These are phyloP conservation scores for Pseudomyrmex pallidus DNA, from an alignment of 1,140 invertebrate genomes.

Conservation along the genomic window DNA sequence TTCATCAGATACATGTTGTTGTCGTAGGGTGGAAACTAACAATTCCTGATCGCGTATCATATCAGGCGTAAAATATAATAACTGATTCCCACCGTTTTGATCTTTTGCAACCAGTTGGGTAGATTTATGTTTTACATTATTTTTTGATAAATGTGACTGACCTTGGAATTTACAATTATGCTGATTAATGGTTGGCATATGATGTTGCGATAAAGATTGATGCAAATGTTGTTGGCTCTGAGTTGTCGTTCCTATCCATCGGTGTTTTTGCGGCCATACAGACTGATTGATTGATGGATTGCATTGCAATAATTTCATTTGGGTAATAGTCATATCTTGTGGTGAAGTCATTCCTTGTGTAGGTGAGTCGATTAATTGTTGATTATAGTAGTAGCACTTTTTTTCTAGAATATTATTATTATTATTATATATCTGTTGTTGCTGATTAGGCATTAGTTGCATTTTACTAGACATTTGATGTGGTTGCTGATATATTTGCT, in stretches of 20 bases:
- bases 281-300: background rate
- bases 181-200: background rate
- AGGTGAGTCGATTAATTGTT: background rate
- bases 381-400: background rate
- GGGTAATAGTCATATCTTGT: constrained; percentile 48
- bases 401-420: background rate
- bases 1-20: constrained; percentile 76
- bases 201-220: constrained; percentile 1
- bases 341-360: constrained; percentile 63
- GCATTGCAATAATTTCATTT: constrained; percentile 18
- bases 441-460: constrained; percentile 50
- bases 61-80: constrained; percentile 70
- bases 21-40: constrained; percentile 75
- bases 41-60: constrained; percentile 81
- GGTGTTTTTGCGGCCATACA: background rate
- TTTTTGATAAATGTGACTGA: background rate
- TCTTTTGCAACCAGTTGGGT: background rate
- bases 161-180: background rate
- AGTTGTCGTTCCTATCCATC: background rate
- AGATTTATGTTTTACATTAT: background rate
- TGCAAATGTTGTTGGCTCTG: constrained; percentile 31
- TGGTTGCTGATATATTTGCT: background rate
- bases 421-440: background rate
- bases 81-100: constrained; percentile 8
- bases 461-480: constrained; percentile 31